A percentile compares a stretch with the other conserved stretches of the same genome.
Evolutionary conservation across 2,113 vertebrate genomes (phyloP).

Genomic region (Sturnus vulgaris): DNA sequence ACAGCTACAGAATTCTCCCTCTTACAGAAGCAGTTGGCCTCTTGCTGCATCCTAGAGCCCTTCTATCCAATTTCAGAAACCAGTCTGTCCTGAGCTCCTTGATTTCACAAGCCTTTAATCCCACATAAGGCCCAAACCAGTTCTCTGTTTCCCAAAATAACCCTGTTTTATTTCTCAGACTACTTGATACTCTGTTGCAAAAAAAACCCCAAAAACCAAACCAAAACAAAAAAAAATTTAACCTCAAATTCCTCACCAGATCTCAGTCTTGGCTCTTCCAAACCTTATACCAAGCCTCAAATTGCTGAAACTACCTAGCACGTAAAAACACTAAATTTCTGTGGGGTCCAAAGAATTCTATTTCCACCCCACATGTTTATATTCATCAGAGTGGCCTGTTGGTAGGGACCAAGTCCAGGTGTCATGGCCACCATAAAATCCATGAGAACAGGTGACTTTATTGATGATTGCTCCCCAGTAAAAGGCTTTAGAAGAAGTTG

Average conservation of each 20-base stretch:
- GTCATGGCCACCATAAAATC: not conserved
- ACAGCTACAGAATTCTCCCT: not conserved
- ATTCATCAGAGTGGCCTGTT: not conserved
- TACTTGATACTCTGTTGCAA: not conserved
- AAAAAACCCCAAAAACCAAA: not conserved
- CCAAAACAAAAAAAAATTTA: not conserved
- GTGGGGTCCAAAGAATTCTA: not conserved
- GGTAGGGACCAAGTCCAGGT: not conserved
- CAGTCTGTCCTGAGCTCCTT: not conserved
- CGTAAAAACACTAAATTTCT: not conserved
- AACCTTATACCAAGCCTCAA: not conserved
- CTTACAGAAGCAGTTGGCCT: not conserved
- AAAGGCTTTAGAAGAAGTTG: not conserved
- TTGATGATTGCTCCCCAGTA: not conserved
- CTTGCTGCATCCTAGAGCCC: not conserved
- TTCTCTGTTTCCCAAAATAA: slow-evolving; percentile 1
- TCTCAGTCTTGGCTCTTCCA: not conserved
- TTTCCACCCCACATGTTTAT: not conserved
- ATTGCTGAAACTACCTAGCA: not conserved
- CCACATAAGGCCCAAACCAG: not conserved
- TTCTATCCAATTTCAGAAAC: not conserved
- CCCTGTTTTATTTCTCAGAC: not conserved
- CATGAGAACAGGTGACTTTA: slow-evolving; percentile 2
- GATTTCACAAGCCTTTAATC: slow-evolving; percentile 8
- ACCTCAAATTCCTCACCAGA: not conserved